These are phyloP conservation scores for Melangyna quadrimaculata DNA, from an alignment of 2,888 invertebrate species.

Conservation along the genomic window DNA sequence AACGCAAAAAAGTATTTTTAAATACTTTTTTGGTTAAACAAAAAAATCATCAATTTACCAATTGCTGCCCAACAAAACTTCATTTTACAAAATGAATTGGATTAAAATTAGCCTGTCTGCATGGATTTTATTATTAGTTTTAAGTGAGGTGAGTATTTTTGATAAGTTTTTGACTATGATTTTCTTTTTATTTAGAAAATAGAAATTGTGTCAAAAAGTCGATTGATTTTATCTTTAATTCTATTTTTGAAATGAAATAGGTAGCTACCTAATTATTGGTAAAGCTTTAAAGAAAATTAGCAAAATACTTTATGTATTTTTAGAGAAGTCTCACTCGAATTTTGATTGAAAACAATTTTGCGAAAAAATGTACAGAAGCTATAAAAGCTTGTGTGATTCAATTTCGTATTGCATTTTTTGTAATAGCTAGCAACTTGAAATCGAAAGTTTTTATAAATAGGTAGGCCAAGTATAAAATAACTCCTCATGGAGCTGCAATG, in stretches of 20 bases:
- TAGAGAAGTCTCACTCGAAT: neutral
- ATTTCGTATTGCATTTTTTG: no score
- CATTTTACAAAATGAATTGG: constrained; percentile 79
- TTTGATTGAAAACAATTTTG: neutral
- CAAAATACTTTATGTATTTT: neutral
- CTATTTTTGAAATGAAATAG: neutral
- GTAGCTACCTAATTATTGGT: neutral
- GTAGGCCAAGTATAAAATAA: no score
- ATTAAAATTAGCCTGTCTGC: constrained; percentile 80
- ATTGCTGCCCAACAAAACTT: constrained; percentile 24
- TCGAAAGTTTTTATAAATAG: neutral
- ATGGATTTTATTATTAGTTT: constrained; percentile 79
- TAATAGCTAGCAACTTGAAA: no score
- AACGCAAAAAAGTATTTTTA: constrained; percentile 10
- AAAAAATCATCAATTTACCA: neutral
- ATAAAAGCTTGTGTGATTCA: neutral
- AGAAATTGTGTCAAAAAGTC: neutral
- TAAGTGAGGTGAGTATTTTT: constrained; percentile 78
- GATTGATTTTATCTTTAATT: neutral
- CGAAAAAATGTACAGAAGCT: neutral
- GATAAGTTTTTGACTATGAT: neutral
- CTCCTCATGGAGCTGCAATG: no score
- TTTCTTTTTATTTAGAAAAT: neutral
- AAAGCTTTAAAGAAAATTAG: no score
- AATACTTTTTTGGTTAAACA: constrained; percentile 3